phyloP scores from a whole-genome alignment of 2,888 invertebrate species.

The Ferdinandea cuprea region DNA sequence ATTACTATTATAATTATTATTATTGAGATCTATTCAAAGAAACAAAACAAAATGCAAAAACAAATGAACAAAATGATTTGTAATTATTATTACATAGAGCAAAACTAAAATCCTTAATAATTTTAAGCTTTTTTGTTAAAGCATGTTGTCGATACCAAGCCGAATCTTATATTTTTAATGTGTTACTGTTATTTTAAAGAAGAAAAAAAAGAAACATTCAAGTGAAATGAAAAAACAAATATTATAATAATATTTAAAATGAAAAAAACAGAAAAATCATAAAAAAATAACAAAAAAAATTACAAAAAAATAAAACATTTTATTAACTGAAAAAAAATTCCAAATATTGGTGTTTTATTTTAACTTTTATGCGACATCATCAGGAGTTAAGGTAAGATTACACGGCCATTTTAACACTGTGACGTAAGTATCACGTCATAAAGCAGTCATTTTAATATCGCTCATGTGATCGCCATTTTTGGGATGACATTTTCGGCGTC shows the following conservation, averaged over 20 bases:
- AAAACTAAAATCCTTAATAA: constrained; percentile 73
- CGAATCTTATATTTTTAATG: constrained; percentile 75
- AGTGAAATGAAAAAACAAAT: constrained; percentile 75
- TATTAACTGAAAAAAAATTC: constrained; percentile 73
- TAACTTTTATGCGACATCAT: background rate
- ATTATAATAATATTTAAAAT: constrained; percentile 75
- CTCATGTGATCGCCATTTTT: too few species aligned
- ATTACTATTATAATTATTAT: constrained; percentile 65
- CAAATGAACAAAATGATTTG: constrained; percentile 61
- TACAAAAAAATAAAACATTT: constrained; percentile 73
- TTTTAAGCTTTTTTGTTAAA: constrained; percentile 75
- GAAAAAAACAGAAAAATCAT: constrained; percentile 69
- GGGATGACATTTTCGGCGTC: too few species aligned
- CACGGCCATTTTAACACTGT: too few species aligned
- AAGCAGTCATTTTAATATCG: too few species aligned
- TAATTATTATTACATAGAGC: constrained; percentile 73
- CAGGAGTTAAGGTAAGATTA: too few species aligned
- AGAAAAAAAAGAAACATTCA: constrained; percentile 73
- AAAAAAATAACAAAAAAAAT: constrained; percentile 62
- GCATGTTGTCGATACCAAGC: constrained; percentile 76
- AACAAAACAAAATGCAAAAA: constrained; percentile 46
- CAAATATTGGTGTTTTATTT: constrained; percentile 38
- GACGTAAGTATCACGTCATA: too few species aligned
- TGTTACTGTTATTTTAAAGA: constrained; percentile 75
- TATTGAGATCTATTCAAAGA: constrained; percentile 65